Evolutionary conservation across 1,140 invertebrate genomes (phyloP).

Genomic region (Trachymyrmex cornetzi): DNA sequence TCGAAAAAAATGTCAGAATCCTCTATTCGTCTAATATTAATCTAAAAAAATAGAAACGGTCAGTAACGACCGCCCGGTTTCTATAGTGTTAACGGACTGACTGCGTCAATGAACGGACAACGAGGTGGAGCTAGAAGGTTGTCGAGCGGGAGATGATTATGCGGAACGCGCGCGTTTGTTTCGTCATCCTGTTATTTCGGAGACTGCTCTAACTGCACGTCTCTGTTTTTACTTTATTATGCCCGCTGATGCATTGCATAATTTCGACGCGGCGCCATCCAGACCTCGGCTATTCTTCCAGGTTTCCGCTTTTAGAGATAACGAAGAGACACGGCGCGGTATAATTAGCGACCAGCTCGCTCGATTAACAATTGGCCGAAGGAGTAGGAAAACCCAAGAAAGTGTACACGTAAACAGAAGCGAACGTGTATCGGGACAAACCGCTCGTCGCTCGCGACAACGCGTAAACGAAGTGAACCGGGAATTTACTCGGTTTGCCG

Average conservation of each 20-base stretch:
- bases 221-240: background rate
- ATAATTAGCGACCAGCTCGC: constrained; percentile 8
- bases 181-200: constrained; percentile 31
- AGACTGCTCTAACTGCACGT: background rate
- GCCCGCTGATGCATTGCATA: background rate
- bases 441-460: too few relatives aligned
- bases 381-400: too few relatives aligned
- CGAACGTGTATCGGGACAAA: too few relatives aligned
- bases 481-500: too few relatives aligned
- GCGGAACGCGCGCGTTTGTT: background rate
- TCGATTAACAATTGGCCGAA: background rate
- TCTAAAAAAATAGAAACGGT: too few relatives aligned
- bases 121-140: background rate
- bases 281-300: constrained; percentile 6
- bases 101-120: background rate
- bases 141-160: background rate
- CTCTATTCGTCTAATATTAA: too few relatives aligned
- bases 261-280: background rate
- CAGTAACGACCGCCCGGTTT: too few relatives aligned
- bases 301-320: constrained; percentile 18
- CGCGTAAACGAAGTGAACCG: too few relatives aligned
- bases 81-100: too few relatives aligned
- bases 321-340: background rate
- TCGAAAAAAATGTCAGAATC: too few relatives aligned
- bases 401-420: too few relatives aligned